Evolutionary conservation across 1,140 invertebrate genomes (phyloP), one percentile per base, ranked within the genome.

Genomic region (Cherax destructor): DNA sequence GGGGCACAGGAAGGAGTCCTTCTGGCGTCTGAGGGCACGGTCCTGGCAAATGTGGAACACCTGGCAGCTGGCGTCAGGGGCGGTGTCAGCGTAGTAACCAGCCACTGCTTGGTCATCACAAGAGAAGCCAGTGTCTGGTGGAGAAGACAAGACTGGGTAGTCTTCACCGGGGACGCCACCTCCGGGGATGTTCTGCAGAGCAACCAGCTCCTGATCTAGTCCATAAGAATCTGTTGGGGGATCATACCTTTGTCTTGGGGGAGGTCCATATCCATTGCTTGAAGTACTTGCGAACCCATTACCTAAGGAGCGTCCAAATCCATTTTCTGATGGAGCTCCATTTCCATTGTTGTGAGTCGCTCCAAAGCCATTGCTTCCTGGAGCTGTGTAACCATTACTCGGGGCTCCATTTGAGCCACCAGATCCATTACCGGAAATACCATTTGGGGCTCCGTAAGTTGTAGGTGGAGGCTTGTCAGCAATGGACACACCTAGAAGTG

Each of bases 31-130:
- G 94, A 0, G 94, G 61, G 94, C 24, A 94, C 95, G 61, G 5
- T 94, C 94, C 93, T 95, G 95, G 89, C 96, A 96, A 59, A 96
- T 95, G 93, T 96, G 95, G 93, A 95, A 96, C 2, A 94, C 94
- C 94, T 95, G 95, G 92, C 94, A 95, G 30, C 93, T 84, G 24
- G 93, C 93, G 76, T 94, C 93, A 21, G 92, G 88, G 79, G 94
- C 94, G 11, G 94, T 94, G 84, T 94, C 94, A 47, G 94, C 94
- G 81, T 94, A 94, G 18, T 86, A 86, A 24, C 85, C 85, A 13
- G 74, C 52, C n/a, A 86, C 74, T 6, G 50, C 30, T 74, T 95
- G 94, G 47, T 94, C 93, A 30, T 93, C 93, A 91, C 95, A 95
- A 52, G 93, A 93, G 92, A 95, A 95, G 16, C 86, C 72, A 0